Base-by-base conservation (phyloP, 2,113 vertebrate species). In the Trematomus loennbergii region DNA sequence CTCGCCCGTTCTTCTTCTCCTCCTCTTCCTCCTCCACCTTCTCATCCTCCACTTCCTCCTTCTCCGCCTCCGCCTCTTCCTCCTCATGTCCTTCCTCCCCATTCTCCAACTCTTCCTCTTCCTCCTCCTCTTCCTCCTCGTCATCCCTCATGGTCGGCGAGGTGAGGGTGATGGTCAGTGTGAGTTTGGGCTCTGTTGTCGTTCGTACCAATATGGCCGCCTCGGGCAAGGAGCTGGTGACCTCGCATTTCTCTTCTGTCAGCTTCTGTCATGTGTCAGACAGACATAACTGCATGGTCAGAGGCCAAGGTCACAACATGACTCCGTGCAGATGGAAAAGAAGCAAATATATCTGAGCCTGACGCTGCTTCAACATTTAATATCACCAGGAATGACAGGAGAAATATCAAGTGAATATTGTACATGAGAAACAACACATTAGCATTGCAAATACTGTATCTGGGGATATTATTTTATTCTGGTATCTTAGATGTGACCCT, bases 131-230 rank as follows among this genome's bases (percentile, higher is more conserved):
- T 0, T 89, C 88, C 0, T 93, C 91, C 0, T 62, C 74, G 0
- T 93, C 94, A 25, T 93, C 93, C 75, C 96, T 97, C 96, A 99
- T 96, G 86, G 96, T 88, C 1, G 96, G 97, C 7, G 98, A 99
- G 74, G 98, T 98, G 87, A 99, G 97, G 74, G 96, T 97, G 90
- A 99, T 96, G 94, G 97, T 99, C 95, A 99, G 94, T 29, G 95
- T 96, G 88, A 99, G 94, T 68, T 96, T 97, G 81, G 97, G 98
- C 67, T 98, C 97, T 82, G 96, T 95, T 75, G 96, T 96, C 71
- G 96, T 97, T 90, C 79, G 93, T 89, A 99, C 96, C 92, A 98
- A 89, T 93, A 99, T 96, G 95, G 97, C 97, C 4, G 97, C 97
- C 88, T 98, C 97, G 17, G 96, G 95, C 85, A 95, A 78, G 88